These are phyloP conservation scores for Leptinotarsa haldemani DNA, from an alignment of 2,888 invertebrate species.

Conservation along the genomic window DNA sequence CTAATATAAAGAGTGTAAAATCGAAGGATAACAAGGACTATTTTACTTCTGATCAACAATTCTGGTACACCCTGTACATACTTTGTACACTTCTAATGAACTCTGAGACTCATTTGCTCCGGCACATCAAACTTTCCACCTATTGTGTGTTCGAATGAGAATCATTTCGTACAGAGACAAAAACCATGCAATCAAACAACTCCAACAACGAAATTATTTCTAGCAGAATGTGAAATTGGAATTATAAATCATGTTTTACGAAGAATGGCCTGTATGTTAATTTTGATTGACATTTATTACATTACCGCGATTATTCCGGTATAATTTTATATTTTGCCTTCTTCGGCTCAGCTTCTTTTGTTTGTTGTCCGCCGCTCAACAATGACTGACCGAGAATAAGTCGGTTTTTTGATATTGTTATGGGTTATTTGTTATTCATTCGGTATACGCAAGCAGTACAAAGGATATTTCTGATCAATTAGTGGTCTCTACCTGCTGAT, in stretches of 20 bases:
- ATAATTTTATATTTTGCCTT: constrained; percentile 36
- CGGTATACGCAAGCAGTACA: constrained; percentile 45
- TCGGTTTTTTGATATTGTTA: constrained; percentile 38
- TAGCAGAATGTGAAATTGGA: constrained; percentile 10
- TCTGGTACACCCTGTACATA: no score
- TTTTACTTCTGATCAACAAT: no score
- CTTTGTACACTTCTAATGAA: not conserved
- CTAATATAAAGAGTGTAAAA: no score
- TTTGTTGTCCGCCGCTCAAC: constrained; percentile 31
- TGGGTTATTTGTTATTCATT: constrained; percentile 47
- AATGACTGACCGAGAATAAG: constrained; percentile 30
- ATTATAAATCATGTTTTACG: constrained; percentile 15
- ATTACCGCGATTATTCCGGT: constrained; percentile 42
- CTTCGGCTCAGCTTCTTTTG: constrained; percentile 28
- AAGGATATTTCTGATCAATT: constrained; percentile 56
- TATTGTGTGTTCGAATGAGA: not conserved
- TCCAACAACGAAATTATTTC: not conserved
- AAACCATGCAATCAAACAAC: constrained; percentile 11
- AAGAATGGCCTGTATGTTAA: constrained; percentile 32
- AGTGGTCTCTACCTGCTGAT: constrained; percentile 61
- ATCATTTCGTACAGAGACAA: not conserved
- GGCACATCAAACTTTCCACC: not conserved
- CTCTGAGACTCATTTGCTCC: not conserved
- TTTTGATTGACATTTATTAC: constrained; percentile 44
- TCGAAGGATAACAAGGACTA: no score